Evolutionary conservation across 30 jellyfish, hydroid and myxozoan genomes (phyloP).

Genomic region (Phacellophora camtschatica): DNA sequence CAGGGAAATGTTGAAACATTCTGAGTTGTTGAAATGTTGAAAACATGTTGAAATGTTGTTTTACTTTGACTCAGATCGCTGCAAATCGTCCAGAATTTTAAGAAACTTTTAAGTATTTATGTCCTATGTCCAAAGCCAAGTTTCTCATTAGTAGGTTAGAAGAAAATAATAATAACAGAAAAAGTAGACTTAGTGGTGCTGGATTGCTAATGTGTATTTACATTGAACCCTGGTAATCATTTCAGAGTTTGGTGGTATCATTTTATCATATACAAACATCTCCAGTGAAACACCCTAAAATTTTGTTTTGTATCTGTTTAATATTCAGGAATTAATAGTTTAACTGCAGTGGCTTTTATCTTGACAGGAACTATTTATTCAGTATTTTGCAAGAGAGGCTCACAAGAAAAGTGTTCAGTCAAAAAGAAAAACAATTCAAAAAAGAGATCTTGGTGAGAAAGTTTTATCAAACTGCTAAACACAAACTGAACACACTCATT

Average conservation of each 20-base stretch:
- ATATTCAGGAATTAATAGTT: not conserved
- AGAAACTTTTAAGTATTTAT: too few species aligned
- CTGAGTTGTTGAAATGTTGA: too few species aligned
- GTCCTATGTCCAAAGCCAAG: not conserved
- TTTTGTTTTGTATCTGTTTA: too few species aligned
- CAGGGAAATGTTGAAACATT: too few species aligned
- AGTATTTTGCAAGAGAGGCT: constrained; percentile 78
- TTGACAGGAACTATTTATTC: constrained; percentile 86
- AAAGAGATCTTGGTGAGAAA: constrained; percentile 78
- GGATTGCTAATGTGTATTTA: too few species aligned
- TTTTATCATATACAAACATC: not conserved
- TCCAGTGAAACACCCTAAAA: too few species aligned
- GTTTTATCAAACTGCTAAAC: not conserved
- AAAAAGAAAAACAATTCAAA: constrained; percentile 88
- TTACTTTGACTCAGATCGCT: too few species aligned
- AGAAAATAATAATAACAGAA: not conserved
- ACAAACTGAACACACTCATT: too few species aligned
- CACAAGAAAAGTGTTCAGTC: constrained; percentile 74
- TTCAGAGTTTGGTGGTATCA: not conserved
- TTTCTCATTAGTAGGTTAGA: not conserved
- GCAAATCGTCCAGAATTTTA: too few species aligned
- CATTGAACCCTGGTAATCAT: not conserved
- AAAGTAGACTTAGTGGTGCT: not conserved
- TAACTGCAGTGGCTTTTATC: too few species aligned
- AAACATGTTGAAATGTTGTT: too few species aligned